Evolutionary conservation across 2,113 vertebrate genomes (phyloP).

Genomic region (Callithrix jacchus): DNA sequence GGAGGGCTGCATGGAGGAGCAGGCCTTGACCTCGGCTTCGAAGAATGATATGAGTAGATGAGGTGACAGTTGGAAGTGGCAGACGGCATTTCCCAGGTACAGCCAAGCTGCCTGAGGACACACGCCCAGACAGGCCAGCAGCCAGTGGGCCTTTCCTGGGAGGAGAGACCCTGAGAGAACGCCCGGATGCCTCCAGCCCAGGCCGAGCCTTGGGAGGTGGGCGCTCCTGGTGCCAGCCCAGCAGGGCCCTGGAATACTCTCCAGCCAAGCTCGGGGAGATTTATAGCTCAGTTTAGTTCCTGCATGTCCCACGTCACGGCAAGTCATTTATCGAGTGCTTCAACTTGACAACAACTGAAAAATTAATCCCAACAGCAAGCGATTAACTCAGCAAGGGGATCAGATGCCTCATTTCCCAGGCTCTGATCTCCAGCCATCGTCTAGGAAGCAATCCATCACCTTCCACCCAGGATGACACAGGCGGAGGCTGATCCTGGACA

Average conservation of each 20-base stretch:
- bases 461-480: rapidly evolving
- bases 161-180: not conserved
- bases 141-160: not conserved
- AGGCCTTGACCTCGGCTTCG: not conserved
- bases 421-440: not conserved
- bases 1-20: not conserved
- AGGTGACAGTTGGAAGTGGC: rapidly evolving
- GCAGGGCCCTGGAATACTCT: rapidly evolving
- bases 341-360: not conserved
- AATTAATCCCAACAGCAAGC: not conserved
- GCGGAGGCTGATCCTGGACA: not conserved
- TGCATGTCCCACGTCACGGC: not conserved
- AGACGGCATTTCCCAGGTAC: not conserved
- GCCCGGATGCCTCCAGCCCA: rapidly evolving
- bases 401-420: not conserved
- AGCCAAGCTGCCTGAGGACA: not conserved
- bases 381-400: not conserved
- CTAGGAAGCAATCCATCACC: not conserved
- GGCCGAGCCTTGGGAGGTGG: not conserved
- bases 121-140: rapidly evolving
- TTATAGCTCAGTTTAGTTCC: not conserved
- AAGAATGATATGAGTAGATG: not conserved
- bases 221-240: rapidly evolving
- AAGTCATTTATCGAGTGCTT: not conserved
- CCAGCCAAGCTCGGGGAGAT: not conserved